Percentiles rank a stretch among this genome's conserved stretches.
Evolutionary conservation across 2,888 invertebrate genomes (phyloP).

Genomic region (Chrysomela aeneicollis): DNA sequence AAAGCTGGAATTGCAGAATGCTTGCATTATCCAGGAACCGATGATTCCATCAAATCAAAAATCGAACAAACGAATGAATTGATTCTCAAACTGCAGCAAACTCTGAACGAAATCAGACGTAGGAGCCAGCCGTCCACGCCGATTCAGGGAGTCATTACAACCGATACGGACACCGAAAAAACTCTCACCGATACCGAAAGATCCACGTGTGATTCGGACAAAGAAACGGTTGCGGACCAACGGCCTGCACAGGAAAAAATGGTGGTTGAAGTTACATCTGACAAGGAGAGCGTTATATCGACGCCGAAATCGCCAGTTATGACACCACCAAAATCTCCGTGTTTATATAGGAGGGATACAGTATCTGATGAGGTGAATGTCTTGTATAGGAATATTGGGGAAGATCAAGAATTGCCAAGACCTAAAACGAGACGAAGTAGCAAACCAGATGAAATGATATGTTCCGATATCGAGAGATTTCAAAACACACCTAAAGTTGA

Average conservation of each 20-base stretch:
- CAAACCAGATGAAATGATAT: background rate
- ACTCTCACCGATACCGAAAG: background rate
- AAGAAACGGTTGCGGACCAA: background rate
- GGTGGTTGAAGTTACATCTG: background rate
- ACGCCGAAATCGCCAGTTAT: background rate
- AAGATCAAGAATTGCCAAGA: background rate
- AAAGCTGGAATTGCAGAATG: background rate
- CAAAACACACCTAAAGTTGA: constrained; percentile 19
- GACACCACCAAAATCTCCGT: background rate
- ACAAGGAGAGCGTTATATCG: background rate
- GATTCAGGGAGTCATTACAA: background rate
- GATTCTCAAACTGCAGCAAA: constrained; percentile 47
- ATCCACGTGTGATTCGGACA: background rate
- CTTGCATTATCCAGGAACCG: constrained; percentile 1
- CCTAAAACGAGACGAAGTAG: constrained; percentile 18
- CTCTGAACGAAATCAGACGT: constrained; percentile 45
- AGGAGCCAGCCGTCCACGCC: background rate
- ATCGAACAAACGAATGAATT: constrained; percentile 49
- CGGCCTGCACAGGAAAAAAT: background rate
- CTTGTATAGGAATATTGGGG: background rate
- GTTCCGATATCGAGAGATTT: constrained; percentile 14
- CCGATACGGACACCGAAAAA: background rate
- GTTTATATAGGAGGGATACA: background rate
- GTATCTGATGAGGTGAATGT: background rate
- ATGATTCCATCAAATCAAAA: constrained; percentile 41